Percentiles rank a stretch among this genome's conserved stretches.
phyloP scores from a whole-genome alignment of 2,888 invertebrate species.

The Sinhomidia bicolor region DNA sequence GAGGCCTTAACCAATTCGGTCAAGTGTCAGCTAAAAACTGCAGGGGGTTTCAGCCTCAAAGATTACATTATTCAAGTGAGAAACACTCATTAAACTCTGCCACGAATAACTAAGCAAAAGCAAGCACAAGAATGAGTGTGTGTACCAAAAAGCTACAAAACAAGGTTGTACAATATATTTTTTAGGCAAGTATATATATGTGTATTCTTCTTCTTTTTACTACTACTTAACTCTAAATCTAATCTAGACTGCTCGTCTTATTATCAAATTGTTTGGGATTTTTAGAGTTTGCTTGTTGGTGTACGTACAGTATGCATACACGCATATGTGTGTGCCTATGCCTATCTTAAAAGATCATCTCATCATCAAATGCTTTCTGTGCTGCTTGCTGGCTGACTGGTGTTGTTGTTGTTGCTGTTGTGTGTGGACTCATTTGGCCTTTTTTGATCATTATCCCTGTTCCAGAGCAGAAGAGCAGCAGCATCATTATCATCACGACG shows the following conservation, averaged over 20 bases:
- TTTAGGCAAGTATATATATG: no score
- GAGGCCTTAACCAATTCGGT: slow-evolving; percentile 80
- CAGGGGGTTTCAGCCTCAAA: slow-evolving; percentile 78
- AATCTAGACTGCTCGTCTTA: slow-evolving; percentile 35
- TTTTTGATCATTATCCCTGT: slow-evolving; percentile 72
- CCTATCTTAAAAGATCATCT: slow-evolving; percentile 63
- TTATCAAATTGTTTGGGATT: not conserved
- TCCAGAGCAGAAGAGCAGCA: slow-evolving; percentile 34
- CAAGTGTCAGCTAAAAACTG: slow-evolving; percentile 80
- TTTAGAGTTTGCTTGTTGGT: no score
- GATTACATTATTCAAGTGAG: slow-evolving; percentile 77
- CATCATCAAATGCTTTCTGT: not conserved
- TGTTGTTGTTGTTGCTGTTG: not conserved
- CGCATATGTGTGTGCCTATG: not conserved
- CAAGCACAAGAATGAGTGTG: not conserved
- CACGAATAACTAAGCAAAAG: slow-evolving; percentile 47
- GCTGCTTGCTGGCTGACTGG: not conserved
- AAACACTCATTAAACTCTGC: slow-evolving; percentile 80
- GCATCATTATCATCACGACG: slow-evolving; percentile 9
- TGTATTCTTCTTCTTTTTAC: no score
- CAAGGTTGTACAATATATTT: no score
- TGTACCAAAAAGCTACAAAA: no score
- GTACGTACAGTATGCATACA: not conserved
- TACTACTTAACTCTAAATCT: not conserved
- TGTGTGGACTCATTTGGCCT: slow-evolving; percentile 64